These are phyloP conservation scores for Resseliella maxima DNA, from an alignment of 2,888 invertebrate genomes.

Conservation along the genomic window DNA sequence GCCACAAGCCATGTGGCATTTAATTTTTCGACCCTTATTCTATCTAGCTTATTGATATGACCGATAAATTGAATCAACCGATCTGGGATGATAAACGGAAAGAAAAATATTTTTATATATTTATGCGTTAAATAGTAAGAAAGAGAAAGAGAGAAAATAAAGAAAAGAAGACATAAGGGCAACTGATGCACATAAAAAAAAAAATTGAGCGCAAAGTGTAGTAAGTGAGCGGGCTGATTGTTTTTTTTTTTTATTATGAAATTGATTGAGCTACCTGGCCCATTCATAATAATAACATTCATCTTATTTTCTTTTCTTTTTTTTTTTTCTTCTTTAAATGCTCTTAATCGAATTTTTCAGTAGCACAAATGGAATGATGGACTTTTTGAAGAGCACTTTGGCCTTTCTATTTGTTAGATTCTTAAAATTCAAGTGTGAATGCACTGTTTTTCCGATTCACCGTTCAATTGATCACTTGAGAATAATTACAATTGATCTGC, in stretches of 20 bases:
- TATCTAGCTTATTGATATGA: neutral
- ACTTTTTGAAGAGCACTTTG: too few relatives aligned
- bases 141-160: neutral
- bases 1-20: constrained; percentile 17
- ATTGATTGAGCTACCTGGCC: neutral
- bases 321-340: too few relatives aligned
- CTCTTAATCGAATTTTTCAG: neutral
- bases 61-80: constrained; percentile 19
- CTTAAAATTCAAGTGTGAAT: too few relatives aligned
- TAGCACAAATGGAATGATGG: neutral
- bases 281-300: neutral
- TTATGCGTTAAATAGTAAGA: neutral
- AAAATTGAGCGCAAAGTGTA: neutral
- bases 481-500: too few relatives aligned
- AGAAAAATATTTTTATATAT: too few relatives aligned
- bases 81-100: neutral
- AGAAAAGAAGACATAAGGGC: constrained; percentile 1
- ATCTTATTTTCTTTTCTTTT: neutral
- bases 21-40: constrained; percentile 21
- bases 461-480: too few relatives aligned
- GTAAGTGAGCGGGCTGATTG: neutral
- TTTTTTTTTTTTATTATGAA: neutral
- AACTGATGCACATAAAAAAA: neutral
- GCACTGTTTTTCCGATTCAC: too few relatives aligned
- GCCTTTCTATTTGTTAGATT: too few relatives aligned